These are phyloP conservation scores for Channa striata DNA, from an alignment of 2,797 vertebrate genomes.

Conservation along the genomic window DNA sequence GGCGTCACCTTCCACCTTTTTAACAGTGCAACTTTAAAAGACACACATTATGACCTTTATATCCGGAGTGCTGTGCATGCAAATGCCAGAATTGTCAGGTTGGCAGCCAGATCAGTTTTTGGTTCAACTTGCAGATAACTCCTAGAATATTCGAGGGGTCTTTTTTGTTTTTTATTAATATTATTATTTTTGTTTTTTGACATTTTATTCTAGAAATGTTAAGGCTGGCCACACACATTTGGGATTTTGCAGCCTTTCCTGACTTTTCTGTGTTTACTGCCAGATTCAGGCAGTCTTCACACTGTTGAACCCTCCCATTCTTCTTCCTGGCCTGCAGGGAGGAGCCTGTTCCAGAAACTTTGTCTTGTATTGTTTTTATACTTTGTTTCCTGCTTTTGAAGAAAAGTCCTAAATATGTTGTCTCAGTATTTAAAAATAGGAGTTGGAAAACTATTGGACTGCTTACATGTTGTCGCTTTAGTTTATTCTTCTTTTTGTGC, in stretches of 20 bases:
- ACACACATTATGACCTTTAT: conserved; percentile 25
- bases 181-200: conserved; percentile 10
- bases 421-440: conserved; percentile 95
- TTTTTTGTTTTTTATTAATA: background rate
- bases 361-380: conserved; percentile 83
- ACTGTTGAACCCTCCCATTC: conserved; percentile 74
- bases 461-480: conserved; percentile 70
- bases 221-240: conserved; percentile 8
- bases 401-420: conserved; percentile 77
- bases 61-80: conserved; percentile 20
- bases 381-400: conserved; percentile 65
- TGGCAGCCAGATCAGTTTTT: conserved; percentile 13
- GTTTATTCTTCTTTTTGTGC: conserved; percentile 73
- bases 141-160: too few relatives aligned
- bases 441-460: conserved; percentile 74
- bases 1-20: conserved; percentile 24
- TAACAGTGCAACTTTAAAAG: conserved; percentile 8
- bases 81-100: conserved; percentile 39
- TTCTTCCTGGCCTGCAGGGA: conserved; percentile 77
- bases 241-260: conserved; percentile 30
- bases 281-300: conserved; percentile 36
- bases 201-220: background rate
- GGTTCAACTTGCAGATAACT: background rate
- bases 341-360: conserved; percentile 69
- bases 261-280: conserved; percentile 32